phyloP scores from a whole-genome alignment of 2,113 vertebrate species.

The Ranitomeya variabilis region DNA sequence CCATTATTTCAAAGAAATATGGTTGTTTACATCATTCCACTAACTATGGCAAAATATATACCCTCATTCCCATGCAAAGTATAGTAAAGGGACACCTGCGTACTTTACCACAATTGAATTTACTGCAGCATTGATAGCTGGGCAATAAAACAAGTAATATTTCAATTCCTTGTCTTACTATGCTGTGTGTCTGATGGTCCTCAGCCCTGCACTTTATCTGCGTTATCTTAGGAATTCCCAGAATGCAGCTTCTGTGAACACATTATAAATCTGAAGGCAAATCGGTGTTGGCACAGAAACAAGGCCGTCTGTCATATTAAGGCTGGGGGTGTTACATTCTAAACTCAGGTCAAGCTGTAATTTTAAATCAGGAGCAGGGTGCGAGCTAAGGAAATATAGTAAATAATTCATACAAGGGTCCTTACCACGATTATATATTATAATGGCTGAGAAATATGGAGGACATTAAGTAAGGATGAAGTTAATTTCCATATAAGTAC shows the following conservation, averaged over 20 bases:
- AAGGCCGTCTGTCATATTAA: constrained; percentile 4
- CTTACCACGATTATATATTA: background rate
- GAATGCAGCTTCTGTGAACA: constrained; percentile 48
- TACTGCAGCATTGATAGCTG: background rate
- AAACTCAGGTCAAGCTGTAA: background rate
- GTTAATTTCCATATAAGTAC: no score
- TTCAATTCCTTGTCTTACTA: background rate
- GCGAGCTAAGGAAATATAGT: background rate
- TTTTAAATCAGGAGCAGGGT: background rate
- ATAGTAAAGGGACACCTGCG: background rate
- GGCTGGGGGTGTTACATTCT: constrained; percentile 12
- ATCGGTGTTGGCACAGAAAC: constrained; percentile 21
- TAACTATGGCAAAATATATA: background rate
- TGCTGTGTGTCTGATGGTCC: constrained; percentile 1
- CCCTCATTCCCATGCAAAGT: background rate
- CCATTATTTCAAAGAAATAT: background rate
- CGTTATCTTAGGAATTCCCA: constrained; percentile 33
- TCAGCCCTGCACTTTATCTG: constrained; percentile 29
- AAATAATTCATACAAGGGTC: background rate
- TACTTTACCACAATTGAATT: background rate
- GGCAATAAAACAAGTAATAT: constrained; percentile 21
- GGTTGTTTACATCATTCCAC: no score
- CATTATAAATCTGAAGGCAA: constrained; percentile 32
- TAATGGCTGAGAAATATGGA: background rate
- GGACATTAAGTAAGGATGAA: no score